Percentiles rank a stretch among this genome's conserved stretches.
phyloP scores from a whole-genome alignment of 2,797 vertebrate genomes.

The Chaetodon trifasciatus region DNA sequence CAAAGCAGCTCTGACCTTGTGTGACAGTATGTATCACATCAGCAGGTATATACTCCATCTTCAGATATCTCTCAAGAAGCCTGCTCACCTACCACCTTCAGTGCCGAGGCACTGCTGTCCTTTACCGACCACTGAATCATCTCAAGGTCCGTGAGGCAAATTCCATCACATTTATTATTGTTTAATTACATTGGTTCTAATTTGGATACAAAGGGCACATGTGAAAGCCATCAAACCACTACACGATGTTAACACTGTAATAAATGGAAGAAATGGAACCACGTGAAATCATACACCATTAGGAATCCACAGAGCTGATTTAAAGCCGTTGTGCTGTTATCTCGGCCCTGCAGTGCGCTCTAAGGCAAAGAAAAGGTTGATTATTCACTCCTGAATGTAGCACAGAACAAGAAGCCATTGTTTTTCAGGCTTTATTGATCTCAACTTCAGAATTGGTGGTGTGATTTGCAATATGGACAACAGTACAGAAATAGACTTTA shows the following conservation, averaged over 20 bases:
- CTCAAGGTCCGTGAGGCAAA: conserved; percentile 16
- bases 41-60: conserved; percentile 27
- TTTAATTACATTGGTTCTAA: conserved; percentile 56
- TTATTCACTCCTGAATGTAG: conserved; percentile 34
- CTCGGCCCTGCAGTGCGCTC: conserved; percentile 43
- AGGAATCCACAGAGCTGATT: conserved; percentile 44
- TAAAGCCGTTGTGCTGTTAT: conserved; percentile 55
- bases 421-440: conserved; percentile 20
- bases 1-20: conserved; percentile 63
- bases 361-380: conserved; percentile 28
- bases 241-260: conserved; percentile 42
- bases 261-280: conserved; percentile 44
- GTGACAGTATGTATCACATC: conserved; percentile 21
- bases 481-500: not conserved
- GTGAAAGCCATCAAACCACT: conserved; percentile 20
- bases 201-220: conserved; percentile 45
- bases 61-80: conserved; percentile 45
- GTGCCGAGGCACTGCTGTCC: conserved; percentile 40
- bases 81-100: conserved; percentile 33
- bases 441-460: conserved; percentile 1
- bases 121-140: conserved; percentile 31
- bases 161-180: conserved; percentile 45
- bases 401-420: conserved; percentile 5
- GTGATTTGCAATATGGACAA: conserved; percentile 3
- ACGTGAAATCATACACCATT: conserved; percentile 40